Percentiles rank a stretch among this genome's conserved stretches.
phyloP scores from a whole-genome alignment of 2,888 invertebrate species.

The Diplolepis rosae region DNA sequence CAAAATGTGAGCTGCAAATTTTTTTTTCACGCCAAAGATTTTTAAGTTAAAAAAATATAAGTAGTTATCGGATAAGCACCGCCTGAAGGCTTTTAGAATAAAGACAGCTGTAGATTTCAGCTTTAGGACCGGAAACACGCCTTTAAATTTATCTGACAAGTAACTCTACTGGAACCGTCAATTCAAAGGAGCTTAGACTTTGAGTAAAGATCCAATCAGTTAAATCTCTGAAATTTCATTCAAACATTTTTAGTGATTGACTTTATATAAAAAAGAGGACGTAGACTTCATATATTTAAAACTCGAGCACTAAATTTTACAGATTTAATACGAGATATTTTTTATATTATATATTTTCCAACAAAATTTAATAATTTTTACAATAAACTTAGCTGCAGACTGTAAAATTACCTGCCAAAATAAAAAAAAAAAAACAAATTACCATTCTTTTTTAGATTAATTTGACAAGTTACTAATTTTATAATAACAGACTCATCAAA shows the following conservation, averaged over 20 bases:
- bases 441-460: too few species aligned
- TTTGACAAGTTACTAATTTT: too few species aligned
- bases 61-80: constrained; percentile 16
- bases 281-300: too few species aligned
- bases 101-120: constrained; percentile 28
- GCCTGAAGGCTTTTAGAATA: constrained; percentile 11
- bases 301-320: too few species aligned
- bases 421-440: too few species aligned
- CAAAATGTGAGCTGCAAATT: too few species aligned
- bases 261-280: neutral
- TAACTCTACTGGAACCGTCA: constrained; percentile 23
- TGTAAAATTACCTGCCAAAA: too few species aligned
- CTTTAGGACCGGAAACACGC: constrained; percentile 24
- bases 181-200: neutral
- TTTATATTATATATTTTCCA: too few species aligned
- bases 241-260: neutral
- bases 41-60: constrained; percentile 9
- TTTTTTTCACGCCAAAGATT: neutral
- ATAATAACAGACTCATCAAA: too few species aligned
- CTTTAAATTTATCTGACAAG: constrained; percentile 31
- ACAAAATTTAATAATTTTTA: too few species aligned
- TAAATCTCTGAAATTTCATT: neutral
- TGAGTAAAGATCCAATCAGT: neutral
- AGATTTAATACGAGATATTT: too few species aligned
- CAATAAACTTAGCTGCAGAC: too few species aligned